Evolutionary conservation across 53 echinoderm and acorn worm genomes (phyloP), one percentile per base, ranked within the genome.

Genomic region (Hippasteria phrygiana): DNA sequence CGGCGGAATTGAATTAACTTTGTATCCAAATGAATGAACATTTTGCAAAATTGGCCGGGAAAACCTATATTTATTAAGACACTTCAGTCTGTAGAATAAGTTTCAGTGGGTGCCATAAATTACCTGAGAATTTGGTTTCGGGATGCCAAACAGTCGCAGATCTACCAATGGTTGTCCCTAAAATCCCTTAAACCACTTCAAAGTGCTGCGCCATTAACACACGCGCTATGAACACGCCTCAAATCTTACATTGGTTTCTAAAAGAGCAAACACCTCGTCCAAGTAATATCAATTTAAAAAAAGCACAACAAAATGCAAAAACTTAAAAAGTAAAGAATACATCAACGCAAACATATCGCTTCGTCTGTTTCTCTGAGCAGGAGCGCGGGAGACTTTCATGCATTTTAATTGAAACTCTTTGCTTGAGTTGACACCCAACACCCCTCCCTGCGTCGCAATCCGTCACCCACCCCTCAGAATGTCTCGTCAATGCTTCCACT

Each of bases 381-480:
- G 53, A 51, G 33, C 76, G 33, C 5, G 32, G 33, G 6, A 75
- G 8, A 48, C 20, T 17, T 0, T 6, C 3, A 5, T 6, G 12
- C 33, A 43, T 78, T 78, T 81, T 75, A 81, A 81, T 81, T 81
- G 62, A 81, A 81, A 41, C 81, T 64, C 55, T 63, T 46, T 63
- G 64, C 81, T 62, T 43, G 63, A 65, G 55, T 81, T 64, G 42
- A 64, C 42, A 81, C n/a, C 63, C 27, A 43, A 43, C 66, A 63
- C 36, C 64, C 31, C 42, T 50, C 51, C 34, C 76, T 27, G 47
- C n/a, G 76, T 20, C 28, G 13, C 41, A 4, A 64, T 81, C 65
- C 45, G 32, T 43, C 65, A 62, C 26, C 24, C 27, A 27, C 4
- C 81, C 40, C 14, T 37, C 43, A 63, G 37, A 64, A 26, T 37